phyloP scores from a whole-genome alignment of 2,888 invertebrate species.

The Scrobipalpa atriplicella region DNA sequence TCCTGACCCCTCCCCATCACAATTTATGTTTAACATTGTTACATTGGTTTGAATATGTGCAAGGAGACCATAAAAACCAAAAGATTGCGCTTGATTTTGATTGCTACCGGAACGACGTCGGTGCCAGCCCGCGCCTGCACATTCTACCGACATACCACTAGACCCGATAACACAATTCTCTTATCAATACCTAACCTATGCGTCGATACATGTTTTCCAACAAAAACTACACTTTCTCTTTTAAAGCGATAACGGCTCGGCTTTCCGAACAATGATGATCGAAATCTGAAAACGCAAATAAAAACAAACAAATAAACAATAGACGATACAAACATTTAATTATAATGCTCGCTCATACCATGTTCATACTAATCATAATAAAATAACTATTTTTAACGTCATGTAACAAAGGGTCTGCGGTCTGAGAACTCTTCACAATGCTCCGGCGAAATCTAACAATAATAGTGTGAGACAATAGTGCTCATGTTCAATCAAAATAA shows the following conservation, averaged over 20 bases:
- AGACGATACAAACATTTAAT: background rate
- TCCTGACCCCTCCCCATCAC: too few species aligned
- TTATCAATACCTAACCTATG: constrained; percentile 47
- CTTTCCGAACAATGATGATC: background rate
- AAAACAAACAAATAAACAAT: constrained; percentile 1
- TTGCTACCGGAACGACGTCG: constrained; percentile 22
- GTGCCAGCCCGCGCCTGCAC: constrained; percentile 20
- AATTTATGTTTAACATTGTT: too few species aligned
- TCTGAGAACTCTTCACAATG: background rate
- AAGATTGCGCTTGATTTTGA: constrained; percentile 20
- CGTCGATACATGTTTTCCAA: constrained; percentile 33
- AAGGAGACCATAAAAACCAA: constrained; percentile 23
- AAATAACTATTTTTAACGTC: background rate
- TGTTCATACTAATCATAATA: background rate
- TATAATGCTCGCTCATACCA: background rate
- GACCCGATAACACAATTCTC: constrained; percentile 54
- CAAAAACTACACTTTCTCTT: background rate
- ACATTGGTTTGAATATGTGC: too few species aligned
- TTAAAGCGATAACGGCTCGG: background rate
- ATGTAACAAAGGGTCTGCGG: background rate
- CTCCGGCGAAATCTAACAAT: background rate
- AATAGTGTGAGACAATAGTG: background rate
- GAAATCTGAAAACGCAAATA: background rate
- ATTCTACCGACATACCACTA: constrained; percentile 32
- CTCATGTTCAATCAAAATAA: too few species aligned